A percentile compares a stretch with the other conserved stretches of the same genome.
Evolutionary conservation across 2,888 invertebrate species (phyloP).

Genomic region (Pristionchus entomophagus): DNA sequence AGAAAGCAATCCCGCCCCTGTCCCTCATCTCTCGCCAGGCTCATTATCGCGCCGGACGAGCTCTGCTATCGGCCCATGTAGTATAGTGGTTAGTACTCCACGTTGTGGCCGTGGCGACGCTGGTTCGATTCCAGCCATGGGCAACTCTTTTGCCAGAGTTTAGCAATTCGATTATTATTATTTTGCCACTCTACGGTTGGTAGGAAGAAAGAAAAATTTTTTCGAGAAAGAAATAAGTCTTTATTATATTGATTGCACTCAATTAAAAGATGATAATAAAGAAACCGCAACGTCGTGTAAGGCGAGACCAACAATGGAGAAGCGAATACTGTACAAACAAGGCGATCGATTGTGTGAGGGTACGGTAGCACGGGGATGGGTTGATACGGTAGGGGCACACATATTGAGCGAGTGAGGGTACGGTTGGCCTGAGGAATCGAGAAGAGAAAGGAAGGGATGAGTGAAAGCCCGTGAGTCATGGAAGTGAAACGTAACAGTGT

Average conservation of each 20-base stretch:
- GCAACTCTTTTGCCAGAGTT: too few species aligned
- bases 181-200: too few species aligned
- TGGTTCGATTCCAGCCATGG: too few species aligned
- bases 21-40: too few species aligned
- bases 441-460: background rate
- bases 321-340: constrained; percentile 23
- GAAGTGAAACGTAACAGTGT: background rate
- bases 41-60: too few species aligned
- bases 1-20: background rate
- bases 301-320: constrained; percentile 7
- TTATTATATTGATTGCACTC: background rate
- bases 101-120: too few species aligned
- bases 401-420: constrained; percentile 3
- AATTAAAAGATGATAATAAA: too few species aligned
- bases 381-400: constrained; percentile 2
- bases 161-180: too few species aligned
- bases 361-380: background rate
- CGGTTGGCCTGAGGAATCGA: constrained; percentile 3
- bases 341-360: background rate
- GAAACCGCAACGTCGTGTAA: background rate
- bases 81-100: too few species aligned
- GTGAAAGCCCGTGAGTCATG: constrained; percentile 16
- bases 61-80: too few species aligned
- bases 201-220: too few species aligned
- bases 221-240: too few species aligned